Evolutionary conservation across 1,140 invertebrate species (phyloP), one percentile per base, ranked within the genome.

Genomic region (Penaeus chinensis): DNA sequence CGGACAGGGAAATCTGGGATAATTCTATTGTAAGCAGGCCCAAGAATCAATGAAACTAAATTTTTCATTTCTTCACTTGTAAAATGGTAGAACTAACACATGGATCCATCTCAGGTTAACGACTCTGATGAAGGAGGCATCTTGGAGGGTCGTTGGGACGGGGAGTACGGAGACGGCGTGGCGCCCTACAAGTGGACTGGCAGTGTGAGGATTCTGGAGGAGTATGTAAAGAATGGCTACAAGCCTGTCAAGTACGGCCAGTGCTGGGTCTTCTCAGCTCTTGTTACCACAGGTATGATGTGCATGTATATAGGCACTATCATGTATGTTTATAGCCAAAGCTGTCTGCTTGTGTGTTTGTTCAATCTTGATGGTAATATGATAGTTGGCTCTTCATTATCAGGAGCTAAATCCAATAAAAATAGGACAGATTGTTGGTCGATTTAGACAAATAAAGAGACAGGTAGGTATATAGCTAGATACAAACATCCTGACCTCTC

Each of bases 211-310:
- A 95, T 95, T 90, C 90, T 95, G 18, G 93, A 94, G 80, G 91
- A 95, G 90, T 95, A 93, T 91, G 92, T 95, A 78, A 93, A 93
- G 83, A 94, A 93, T 0, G 91, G 91, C 24, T 92, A 94, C 91
- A 91, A 92, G 85, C 93, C 94, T 16, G 95, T 96, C 20, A 94
- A 94, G 37, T 96, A 95, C 91, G 95, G 95, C 3, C 96, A 96
- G 91, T 96, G 95, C 91, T 96, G 95, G 95, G 95, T 96, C 0
- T 96, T 96, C 91, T 94, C 95, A 71, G 95, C 95, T 24, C 93
- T 96, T 20, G 92, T 94, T 18, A 95, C 94, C 60, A 95, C 95
- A 90, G 93, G 95, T 93, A 92, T 93, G 86, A 79, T 66, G 79
- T n/a, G 54, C 11, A 84, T 4, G 20, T 13, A 61, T 16, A 19